These are phyloP conservation scores for Tenodera sinensis DNA, from an alignment of 2,888 invertebrate genomes.

Conservation along the genomic window DNA sequence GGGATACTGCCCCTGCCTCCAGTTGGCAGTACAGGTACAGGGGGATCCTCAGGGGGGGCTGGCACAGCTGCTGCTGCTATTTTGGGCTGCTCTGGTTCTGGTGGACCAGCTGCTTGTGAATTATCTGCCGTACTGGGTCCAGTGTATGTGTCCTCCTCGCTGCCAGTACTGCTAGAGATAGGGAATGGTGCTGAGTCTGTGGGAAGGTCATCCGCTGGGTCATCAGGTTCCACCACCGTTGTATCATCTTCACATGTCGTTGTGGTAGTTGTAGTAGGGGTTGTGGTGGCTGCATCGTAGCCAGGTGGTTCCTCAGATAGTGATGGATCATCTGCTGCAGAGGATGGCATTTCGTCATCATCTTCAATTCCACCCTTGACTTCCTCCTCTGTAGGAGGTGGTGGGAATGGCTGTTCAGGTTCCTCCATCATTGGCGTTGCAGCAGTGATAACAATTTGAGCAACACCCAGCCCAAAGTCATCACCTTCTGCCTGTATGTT, in stretches of 20 bases:
- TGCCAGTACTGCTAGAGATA: constrained; percentile 64
- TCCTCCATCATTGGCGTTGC: constrained; percentile 91
- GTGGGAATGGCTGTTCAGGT: constrained; percentile 74
- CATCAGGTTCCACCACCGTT: constrained; percentile 35
- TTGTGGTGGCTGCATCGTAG: constrained; percentile 4
- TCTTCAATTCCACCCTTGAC: constrained; percentile 34
- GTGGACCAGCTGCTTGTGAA: constrained; percentile 49
- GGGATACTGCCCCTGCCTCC: constrained; percentile 51
- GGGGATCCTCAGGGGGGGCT: constrained; percentile 30
- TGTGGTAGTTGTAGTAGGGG: not conserved
- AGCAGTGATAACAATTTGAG: constrained; percentile 88
- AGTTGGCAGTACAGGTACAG: constrained; percentile 30
- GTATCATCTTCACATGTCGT: constrained; percentile 31
- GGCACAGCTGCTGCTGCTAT: not conserved
- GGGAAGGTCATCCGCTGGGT: constrained; percentile 52
- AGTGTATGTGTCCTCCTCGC: constrained; percentile 60
- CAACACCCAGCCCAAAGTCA: constrained; percentile 73
- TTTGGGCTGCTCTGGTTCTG: constrained; percentile 17
- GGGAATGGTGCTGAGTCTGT: constrained; percentile 57
- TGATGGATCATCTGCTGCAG: constrained; percentile 29
- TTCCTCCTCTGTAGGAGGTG: constrained; percentile 40
- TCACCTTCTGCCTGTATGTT: constrained; percentile 38
- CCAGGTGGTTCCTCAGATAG: constrained; percentile 9
- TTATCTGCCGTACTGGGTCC: constrained; percentile 61
- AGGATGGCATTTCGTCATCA: constrained; percentile 24